Percentiles rank a stretch among this genome's conserved stretches.
phyloP scores from a whole-genome alignment of 2,797 vertebrate genomes.

The Typhlichthys subterraneus region DNA sequence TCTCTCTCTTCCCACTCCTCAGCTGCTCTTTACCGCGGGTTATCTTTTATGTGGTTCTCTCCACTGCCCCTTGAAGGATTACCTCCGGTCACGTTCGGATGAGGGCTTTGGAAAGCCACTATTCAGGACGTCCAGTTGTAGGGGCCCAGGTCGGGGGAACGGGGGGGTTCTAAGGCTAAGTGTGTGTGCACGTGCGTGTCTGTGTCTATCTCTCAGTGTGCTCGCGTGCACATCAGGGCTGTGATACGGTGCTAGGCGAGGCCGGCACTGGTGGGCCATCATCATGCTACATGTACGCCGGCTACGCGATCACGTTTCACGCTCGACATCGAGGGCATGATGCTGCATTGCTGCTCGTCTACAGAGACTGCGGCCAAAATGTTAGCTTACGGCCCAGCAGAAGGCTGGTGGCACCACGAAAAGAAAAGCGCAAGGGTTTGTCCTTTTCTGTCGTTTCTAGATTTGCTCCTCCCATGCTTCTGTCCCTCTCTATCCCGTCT shows the following conservation, averaged over 20 bases:
- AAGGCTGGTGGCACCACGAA: not conserved
- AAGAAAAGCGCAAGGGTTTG: constrained; percentile 2
- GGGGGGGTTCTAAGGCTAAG: constrained; percentile 42
- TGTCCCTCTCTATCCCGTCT: constrained; percentile 45
- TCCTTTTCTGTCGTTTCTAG: constrained; percentile 16
- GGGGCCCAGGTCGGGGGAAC: constrained; percentile 63
- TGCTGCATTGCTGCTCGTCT: constrained; percentile 13
- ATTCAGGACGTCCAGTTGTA: constrained; percentile 56
- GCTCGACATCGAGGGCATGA: constrained; percentile 40
- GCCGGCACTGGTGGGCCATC: constrained; percentile 38
- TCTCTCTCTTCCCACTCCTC: constrained; percentile 40
- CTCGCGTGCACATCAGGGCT: constrained; percentile 17
- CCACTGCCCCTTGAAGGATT: constrained; percentile 64
- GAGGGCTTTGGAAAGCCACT: constrained; percentile 59
- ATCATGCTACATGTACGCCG: constrained; percentile 41
- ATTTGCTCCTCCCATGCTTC: constrained; percentile 49
- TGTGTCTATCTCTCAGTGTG: not conserved
- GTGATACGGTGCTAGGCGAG: constrained; percentile 63
- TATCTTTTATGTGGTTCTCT: constrained; percentile 51
- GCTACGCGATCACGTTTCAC: constrained; percentile 40
- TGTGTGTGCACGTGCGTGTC: constrained; percentile 48
- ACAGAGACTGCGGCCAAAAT: constrained; percentile 13
- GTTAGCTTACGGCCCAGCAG: constrained; percentile 3
- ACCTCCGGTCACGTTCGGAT: constrained; percentile 65
- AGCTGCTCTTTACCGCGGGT: constrained; percentile 50